These are phyloP conservation scores for Sebastes steindachneri DNA, from an alignment of 2,797 vertebrate species.

Conservation along the genomic window DNA sequence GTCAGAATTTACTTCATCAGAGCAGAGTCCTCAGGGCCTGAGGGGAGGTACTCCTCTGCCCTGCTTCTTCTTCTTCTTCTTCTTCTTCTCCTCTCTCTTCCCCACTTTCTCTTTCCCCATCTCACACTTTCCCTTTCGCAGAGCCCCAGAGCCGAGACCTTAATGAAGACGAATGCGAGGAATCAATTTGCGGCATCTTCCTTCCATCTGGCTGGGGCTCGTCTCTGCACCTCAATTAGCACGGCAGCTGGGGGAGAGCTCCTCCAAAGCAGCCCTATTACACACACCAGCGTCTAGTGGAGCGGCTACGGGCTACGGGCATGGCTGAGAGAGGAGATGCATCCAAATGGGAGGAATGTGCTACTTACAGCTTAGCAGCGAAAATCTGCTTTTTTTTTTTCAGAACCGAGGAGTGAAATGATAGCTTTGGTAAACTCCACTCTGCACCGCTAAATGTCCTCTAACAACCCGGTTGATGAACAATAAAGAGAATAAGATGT, in stretches of 20 bases:
- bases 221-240: slow-evolving; percentile 83
- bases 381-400: slow-evolving; percentile 36
- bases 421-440: slow-evolving; percentile 41
- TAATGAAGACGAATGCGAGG: slow-evolving; percentile 88
- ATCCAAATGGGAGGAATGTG: slow-evolving; percentile 52
- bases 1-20: slow-evolving; percentile 61
- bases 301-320: slow-evolving; percentile 61
- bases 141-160: slow-evolving; percentile 77
- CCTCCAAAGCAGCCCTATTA: slow-evolving; percentile 75
- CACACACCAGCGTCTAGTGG: slow-evolving; percentile 65
- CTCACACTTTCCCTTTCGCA: slow-evolving; percentile 39
- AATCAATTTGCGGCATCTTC: slow-evolving; percentile 85
- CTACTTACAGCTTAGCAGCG: slow-evolving; percentile 55
- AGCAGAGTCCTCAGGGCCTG: slow-evolving; percentile 41
- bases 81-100: slow-evolving; percentile 18
- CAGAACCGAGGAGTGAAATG: slow-evolving; percentile 30
- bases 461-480: slow-evolving; percentile 32
- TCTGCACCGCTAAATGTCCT: slow-evolving; percentile 14
- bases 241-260: slow-evolving; percentile 82
- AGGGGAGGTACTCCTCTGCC: slow-evolving; percentile 46
- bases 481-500: slow-evolving; percentile 6
- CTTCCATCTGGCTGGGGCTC: slow-evolving; percentile 83
- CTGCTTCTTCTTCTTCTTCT: slow-evolving; percentile 21
- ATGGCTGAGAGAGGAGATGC: slow-evolving; percentile 46
- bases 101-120: slow-evolving; percentile 16